Evolutionary conservation across 2,888 invertebrate genomes (phyloP), one percentile per base, ranked within the genome.

Genomic region (Eurytoma adleriae): DNA sequence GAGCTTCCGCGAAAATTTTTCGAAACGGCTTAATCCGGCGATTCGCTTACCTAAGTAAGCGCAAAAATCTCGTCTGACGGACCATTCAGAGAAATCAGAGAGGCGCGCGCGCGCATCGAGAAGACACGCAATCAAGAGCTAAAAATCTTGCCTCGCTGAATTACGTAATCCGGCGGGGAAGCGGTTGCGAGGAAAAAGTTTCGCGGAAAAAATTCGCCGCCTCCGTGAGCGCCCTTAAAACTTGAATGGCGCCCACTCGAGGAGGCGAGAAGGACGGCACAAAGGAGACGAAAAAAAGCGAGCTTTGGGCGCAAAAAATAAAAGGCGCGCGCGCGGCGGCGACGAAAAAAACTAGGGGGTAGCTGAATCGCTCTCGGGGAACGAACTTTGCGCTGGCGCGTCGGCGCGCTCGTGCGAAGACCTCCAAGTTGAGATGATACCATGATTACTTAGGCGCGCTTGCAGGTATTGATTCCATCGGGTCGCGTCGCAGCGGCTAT

Each of bases 341-440:
- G 54, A 54, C 3, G 10, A n/a, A 54, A n/a, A 54, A 54, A 54
- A 54, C 7, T 14, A 54, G 40, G 7, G 40, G 7, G 54, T 54
- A 12, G n/a, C 54, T 54, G 54, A 54, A 54, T 16, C 54, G 54
- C 54, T 13, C 54, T 3, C 54, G 54, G 54, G 14, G 54, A 54
- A 54, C 54, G 54, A 54, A 54, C 54, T 54, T n/a, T 54, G 13
- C 62, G 14, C 54, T 13, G 18, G 20, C 40, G 40, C 40, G 40
- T 40, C 7, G 30, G n/a, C 14, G 54, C 30, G 79, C 71, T 57
- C 71, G 62, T 85, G 83, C 85, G 85, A 90, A 90, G 89, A 88
- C 90, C 89, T 84, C 85, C 90, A 89, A 90, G 90, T 90, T 86
- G 88, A 88, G 88, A 89, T 89, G 90, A 90, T 90, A 89, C 89